Base-by-base conservation (phyloP, 2,797 vertebrate species). In the Oryzias dopingdopingensis region DNA sequence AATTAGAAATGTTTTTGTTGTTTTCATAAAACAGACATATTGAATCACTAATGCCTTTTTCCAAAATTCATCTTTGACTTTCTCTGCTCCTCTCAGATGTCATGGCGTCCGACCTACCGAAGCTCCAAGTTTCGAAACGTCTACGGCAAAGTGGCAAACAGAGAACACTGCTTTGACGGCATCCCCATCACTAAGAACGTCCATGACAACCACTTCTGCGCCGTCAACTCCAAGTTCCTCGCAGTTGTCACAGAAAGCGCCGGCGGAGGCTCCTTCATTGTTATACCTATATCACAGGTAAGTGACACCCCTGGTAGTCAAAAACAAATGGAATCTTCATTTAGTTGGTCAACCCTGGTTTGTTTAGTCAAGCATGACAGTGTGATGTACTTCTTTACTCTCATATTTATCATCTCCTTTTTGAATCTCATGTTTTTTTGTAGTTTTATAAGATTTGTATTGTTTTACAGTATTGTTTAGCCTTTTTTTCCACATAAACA, bases 51-150 rank as follows among this genome's bases (percentile, higher is more conserved):
- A 22, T 22, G 20, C 20, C 20, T 22, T 22, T 22, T 22, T 22
- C 20, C 2, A 22, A 22, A 22, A 2, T 18, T 18, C 18, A 18
- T 22, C 20, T 22, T 50, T 17, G 4, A 4, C 1, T 29, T 40
- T 29, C n/a, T 42, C 49, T 44, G 5, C 45, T 22, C 49, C 20
- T 41, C 48, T 64, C 89, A 99, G 97, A 99, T 99, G 97, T 98
- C 97, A 95, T 99, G 97, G 97, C 94, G 97, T 66, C 96, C 97
- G 44, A 96, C 95, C 57, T 99, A 98, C 92, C 96, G 96, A 92
- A 96, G 94, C 93, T 99, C 97, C 91, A 99, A 99, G 91, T 99
- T 99, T 91, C 94, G 96, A 88, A 99, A 99, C 0, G 97, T 99
- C 48, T 99, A 99, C 0, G 97, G 97, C 57, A 98, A 98, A 87